phyloP scores from a whole-genome alignment of 2,113 vertebrate genomes.

The Actinemys pallida region DNA sequence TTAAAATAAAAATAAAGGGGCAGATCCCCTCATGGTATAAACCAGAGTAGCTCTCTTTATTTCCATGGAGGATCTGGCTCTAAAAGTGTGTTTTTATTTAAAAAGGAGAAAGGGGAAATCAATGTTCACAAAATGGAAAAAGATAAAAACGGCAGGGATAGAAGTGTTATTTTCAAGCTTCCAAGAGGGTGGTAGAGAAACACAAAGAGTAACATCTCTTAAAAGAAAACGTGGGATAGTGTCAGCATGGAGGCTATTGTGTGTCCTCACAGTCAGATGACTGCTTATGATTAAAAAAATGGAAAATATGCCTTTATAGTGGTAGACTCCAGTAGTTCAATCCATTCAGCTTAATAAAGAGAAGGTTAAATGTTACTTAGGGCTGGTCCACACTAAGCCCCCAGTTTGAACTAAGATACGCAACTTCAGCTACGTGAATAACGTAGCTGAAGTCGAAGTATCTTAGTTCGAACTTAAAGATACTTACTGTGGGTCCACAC shows the following conservation, averaged over 20 bases:
- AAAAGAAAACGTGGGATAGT: not conserved
- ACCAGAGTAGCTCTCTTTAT: not conserved
- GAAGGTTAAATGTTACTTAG: not conserved
- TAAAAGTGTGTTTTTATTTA: not conserved
- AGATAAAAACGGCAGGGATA: not conserved
- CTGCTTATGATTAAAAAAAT: not conserved
- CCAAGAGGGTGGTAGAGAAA: not conserved
- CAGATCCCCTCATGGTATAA: not conserved
- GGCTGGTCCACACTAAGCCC: too few relatives aligned
- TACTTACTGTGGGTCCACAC: too few relatives aligned
- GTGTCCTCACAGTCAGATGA: not conserved
- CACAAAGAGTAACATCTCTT: not conserved
- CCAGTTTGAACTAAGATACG: too few relatives aligned
- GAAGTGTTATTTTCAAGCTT: not conserved
- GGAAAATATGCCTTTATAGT: not conserved
- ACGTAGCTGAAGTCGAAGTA: too few relatives aligned
- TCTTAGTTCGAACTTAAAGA: too few relatives aligned
- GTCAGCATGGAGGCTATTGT: not conserved
- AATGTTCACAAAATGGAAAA: not conserved
- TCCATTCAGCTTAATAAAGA: not conserved
- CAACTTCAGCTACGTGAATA: too few relatives aligned
- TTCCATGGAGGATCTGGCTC: not conserved
- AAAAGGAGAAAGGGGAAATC: not conserved
- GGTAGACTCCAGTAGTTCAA: not conserved
- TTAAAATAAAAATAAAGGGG: not conserved